Percentiles rank a stretch among this genome's conserved stretches.
Conservation (phyloP, 2,888 invertebrate genomes). For the Kryphioiulus occultus region DNA sequence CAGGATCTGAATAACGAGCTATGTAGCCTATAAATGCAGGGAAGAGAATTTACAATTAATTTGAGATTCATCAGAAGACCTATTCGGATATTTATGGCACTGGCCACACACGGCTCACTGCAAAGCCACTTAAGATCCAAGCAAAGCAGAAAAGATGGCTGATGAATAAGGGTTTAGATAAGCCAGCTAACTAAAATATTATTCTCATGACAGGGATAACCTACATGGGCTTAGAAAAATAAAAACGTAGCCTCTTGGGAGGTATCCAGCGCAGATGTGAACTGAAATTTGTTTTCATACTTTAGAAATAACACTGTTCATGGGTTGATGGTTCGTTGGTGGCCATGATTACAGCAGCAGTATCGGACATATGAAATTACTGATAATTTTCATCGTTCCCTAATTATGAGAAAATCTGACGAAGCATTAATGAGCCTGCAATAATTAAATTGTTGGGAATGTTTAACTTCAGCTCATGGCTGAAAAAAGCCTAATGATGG, state of each 20-base stretch:
- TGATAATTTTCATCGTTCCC: too few species aligned
- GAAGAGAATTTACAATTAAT: slow-evolving; percentile 15
- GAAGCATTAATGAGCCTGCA: not conserved
- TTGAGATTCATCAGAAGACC: not conserved
- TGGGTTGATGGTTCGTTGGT: not conserved
- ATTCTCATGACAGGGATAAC: not conserved
- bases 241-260: not conserved
- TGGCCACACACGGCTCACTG: not conserved
- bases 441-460: not conserved
- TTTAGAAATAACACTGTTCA: not conserved
- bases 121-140: not conserved
- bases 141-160: not conserved
- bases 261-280: not conserved
- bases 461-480: not conserved
- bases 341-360: not conserved
- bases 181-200: not conserved
- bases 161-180: not conserved
- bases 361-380: too few species aligned
- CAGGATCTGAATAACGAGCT: too few species aligned
- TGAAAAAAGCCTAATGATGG: not conserved
- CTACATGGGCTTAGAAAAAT: not conserved
- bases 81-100: not conserved
- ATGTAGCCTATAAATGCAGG: not conserved
- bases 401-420: not conserved
- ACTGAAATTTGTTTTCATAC: not conserved